phyloP scores from a whole-genome alignment of 2,113 vertebrate species.

The Aldabrachelys gigantea region DNA sequence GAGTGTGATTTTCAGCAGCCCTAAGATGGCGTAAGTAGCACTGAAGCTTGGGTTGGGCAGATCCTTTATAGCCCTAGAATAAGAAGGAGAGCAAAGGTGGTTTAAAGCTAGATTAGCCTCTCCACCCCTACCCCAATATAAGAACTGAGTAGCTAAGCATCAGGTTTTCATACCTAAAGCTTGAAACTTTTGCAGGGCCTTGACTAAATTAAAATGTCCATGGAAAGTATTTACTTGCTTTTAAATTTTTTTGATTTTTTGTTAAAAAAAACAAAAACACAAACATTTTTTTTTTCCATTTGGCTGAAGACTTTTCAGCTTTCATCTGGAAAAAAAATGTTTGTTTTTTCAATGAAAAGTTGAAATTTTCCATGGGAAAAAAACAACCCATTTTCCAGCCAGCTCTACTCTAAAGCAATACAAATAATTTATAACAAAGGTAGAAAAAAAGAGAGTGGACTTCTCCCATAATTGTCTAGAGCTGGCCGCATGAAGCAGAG shows the following conservation, averaged over 20 bases:
- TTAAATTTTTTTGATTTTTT: fast-evolving
- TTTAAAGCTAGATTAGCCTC: neutral
- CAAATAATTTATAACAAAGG: neutral
- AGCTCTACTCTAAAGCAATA: neutral
- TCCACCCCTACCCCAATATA: neutral
- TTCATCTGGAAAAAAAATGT: neutral
- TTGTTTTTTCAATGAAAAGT: neutral
- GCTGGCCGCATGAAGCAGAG: constrained; percentile 4
- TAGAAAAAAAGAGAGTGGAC: neutral
- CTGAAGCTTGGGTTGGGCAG: neutral
- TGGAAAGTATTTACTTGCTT: neutral
- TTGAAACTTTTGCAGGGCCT: neutral
- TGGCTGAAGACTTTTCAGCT: neutral
- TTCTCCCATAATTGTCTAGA: constrained; percentile 47
- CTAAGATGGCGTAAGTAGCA: neutral
- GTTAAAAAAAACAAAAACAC: neutral
- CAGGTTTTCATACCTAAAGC: neutral
- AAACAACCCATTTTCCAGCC: neutral
- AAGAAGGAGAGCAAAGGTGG: neutral
- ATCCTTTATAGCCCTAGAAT: neutral
- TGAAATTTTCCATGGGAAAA: neutral
- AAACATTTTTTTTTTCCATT: neutral
- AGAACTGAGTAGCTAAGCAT: neutral
- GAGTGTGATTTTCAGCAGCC: neutral
- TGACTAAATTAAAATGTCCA: neutral